Percentiles rank a stretch among this genome's conserved stretches.
These are phyloP conservation scores for Euschistus heros DNA, from an alignment of 1,140 invertebrate species.

Conservation along the genomic window DNA sequence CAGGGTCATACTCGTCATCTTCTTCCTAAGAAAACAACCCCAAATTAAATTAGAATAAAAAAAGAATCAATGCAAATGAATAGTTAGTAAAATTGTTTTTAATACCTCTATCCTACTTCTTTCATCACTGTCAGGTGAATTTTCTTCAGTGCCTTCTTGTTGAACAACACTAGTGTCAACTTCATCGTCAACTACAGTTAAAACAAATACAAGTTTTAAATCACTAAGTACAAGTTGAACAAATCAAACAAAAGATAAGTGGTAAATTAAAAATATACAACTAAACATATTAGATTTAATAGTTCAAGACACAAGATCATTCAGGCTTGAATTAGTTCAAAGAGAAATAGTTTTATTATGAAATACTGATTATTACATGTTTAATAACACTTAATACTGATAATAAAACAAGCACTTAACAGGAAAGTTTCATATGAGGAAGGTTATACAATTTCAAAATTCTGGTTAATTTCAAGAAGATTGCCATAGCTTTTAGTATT, in stretches of 20 bases:
- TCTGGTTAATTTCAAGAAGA: background rate
- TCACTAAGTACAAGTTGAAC: slow-evolving; percentile 7
- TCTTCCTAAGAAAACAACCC: slow-evolving; percentile 48
- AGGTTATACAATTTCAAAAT: slow-evolving; percentile 17
- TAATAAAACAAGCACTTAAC: too few relatives aligned
- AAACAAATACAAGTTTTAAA: slow-evolving; percentile 21
- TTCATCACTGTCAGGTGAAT: slow-evolving; percentile 62
- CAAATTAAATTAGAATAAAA: too few relatives aligned
- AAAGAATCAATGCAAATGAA: too few relatives aligned
- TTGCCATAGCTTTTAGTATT: too few relatives aligned
- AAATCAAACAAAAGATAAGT: background rate
- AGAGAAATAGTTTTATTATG: too few relatives aligned
- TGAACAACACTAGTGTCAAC: slow-evolving; percentile 46
- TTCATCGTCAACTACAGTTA: slow-evolving; percentile 46
- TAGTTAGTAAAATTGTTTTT: background rate
- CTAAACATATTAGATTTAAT: slow-evolving; percentile 10
- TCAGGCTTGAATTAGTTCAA: too few relatives aligned
- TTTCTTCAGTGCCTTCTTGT: slow-evolving; percentile 47
- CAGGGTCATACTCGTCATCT: slow-evolving; percentile 75
- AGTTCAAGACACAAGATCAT: too few relatives aligned
- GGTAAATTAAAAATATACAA: background rate
- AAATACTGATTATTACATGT: too few relatives aligned
- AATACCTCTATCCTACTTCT: slow-evolving; percentile 42
- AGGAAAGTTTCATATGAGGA: background rate
- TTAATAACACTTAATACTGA: too few relatives aligned